Percentiles rank a stretch among this genome's conserved stretches.
These are phyloP conservation scores for Helicoverpa zea DNA, from an alignment of 1,140 invertebrate genomes.

Conservation along the genomic window DNA sequence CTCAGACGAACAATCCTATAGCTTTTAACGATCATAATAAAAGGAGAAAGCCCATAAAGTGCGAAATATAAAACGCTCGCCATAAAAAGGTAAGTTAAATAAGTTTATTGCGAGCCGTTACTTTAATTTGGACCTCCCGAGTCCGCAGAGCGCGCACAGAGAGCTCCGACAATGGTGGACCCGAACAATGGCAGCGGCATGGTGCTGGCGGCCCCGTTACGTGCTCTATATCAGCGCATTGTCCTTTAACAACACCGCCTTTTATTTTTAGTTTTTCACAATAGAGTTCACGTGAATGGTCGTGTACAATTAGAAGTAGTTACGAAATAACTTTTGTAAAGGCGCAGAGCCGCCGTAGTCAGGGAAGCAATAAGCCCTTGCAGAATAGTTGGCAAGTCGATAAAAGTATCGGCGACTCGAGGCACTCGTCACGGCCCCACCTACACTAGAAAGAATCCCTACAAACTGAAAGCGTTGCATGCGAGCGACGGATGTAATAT, in stretches of 20 bases:
- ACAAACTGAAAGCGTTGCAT: neutral
- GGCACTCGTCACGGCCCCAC: neutral
- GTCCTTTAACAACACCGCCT: constrained; percentile 18
- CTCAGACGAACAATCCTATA: constrained; percentile 31
- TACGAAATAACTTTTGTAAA: constrained; percentile 3
- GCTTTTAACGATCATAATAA: constrained; percentile 40
- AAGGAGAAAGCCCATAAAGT: constrained; percentile 50
- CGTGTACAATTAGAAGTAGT: neutral
- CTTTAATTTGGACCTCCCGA: constrained; percentile 50
- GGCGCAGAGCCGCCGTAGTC: neutral
- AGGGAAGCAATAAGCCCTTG: neutral
- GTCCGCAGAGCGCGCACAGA: neutral
- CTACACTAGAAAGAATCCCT: constrained; percentile 9
- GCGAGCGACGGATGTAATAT: neutral
- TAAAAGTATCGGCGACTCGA: neutral
- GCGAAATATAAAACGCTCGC: constrained; percentile 41
- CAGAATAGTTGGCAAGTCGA: constrained; percentile 7
- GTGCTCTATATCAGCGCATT: constrained; percentile 19
- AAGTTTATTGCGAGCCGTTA: constrained; percentile 50
- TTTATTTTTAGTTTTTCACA: constrained; percentile 7
- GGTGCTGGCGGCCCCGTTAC: constrained; percentile 15
- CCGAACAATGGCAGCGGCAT: constrained; percentile 17
- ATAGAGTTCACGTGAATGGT: constrained; percentile 3
- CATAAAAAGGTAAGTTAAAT: constrained; percentile 49
- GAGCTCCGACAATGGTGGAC: neutral